A percentile compares a stretch with the other conserved stretches of the same genome.
Evolutionary conservation across 2,113 vertebrate species (phyloP).

Genomic region (Capricornis sumatraensis): DNA sequence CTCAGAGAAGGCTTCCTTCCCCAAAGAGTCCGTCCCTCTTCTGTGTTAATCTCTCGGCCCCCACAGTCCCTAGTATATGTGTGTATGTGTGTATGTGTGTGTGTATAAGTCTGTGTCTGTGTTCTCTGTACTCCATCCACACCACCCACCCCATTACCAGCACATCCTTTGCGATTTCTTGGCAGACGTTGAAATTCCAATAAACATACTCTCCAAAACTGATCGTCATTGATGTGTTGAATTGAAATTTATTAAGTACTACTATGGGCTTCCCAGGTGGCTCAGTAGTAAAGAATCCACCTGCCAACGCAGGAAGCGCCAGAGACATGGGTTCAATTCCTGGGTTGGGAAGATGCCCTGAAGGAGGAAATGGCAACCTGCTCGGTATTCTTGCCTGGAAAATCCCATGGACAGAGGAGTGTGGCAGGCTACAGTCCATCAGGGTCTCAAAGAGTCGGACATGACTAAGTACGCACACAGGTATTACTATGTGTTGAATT

Average conservation of each 20-base stretch:
- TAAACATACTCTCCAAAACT: background rate
- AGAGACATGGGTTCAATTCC: background rate
- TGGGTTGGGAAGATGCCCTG: background rate
- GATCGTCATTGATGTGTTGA: background rate
- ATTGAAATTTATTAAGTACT: background rate
- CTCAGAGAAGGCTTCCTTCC: background rate
- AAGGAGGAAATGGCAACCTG: background rate
- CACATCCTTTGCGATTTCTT: background rate
- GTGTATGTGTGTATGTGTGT: background rate
- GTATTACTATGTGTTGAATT: background rate
- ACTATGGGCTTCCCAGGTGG: background rate
- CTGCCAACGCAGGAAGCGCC: background rate
- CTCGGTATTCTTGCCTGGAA: background rate
- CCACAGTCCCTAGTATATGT: too few relatives aligned
- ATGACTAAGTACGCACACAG: background rate
- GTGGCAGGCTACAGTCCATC: background rate
- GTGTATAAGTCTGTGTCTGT: background rate
- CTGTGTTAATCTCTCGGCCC: background rate
- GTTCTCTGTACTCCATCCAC: background rate
- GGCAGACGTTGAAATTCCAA: background rate
- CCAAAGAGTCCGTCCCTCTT: background rate
- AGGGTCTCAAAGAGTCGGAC: background rate
- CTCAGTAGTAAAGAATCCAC: background rate
- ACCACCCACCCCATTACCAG: background rate
- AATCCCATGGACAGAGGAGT: background rate